Conservation (phyloP, 2,113 vertebrate genomes). For the Phrynocephalus versicolor region DNA sequence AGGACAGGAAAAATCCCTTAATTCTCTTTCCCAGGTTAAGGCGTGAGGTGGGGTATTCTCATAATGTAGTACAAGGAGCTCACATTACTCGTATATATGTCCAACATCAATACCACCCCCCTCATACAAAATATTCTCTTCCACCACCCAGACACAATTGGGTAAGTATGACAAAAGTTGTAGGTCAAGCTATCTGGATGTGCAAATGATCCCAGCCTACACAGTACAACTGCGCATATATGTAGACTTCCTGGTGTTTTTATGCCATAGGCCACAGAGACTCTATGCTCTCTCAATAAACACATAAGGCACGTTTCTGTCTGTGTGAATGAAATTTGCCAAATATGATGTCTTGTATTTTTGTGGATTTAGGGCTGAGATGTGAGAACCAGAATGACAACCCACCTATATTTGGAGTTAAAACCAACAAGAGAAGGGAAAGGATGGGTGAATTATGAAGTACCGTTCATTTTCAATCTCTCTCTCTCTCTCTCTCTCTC, state of each 20-base stretch:
- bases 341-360: neutral
- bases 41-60: too few relatives aligned
- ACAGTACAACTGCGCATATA: neutral
- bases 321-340: too few relatives aligned
- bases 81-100: too few relatives aligned
- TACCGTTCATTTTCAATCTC: too few relatives aligned
- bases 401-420: conserved; percentile 43
- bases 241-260: neutral
- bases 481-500: too few relatives aligned
- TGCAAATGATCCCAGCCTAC: neutral
- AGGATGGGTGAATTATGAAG: conserved; percentile 35
- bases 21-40: too few relatives aligned
- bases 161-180: too few relatives aligned
- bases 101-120: too few relatives aligned
- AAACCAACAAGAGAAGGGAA: conserved; percentile 32
- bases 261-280: neutral
- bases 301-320: neutral
- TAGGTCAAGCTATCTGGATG: neutral
- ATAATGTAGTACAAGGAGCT: too few relatives aligned
- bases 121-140: too few relatives aligned
- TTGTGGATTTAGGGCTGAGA: neutral
- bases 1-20: too few relatives aligned
- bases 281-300: neutral
- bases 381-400: neutral
- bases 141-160: too few relatives aligned